A percentile compares a stretch with the other conserved stretches of the same genome.
These are phyloP conservation scores for Cassiopea andromeda DNA, from an alignment of 30 jellyfish, hydroid and myxozoan species.

Conservation along the genomic window DNA sequence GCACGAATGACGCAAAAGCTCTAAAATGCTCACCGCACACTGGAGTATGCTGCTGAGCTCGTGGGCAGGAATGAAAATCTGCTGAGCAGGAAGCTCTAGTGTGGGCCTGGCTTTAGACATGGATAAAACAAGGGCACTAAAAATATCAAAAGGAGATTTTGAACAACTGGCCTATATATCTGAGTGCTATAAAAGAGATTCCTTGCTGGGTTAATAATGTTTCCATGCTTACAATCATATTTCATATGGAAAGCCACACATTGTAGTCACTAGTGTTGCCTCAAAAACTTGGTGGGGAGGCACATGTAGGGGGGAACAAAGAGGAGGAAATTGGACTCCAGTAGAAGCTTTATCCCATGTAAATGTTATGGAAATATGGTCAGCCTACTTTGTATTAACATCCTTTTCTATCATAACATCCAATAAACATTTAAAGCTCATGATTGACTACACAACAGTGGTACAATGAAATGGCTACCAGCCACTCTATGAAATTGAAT, in stretches of 20 bases:
- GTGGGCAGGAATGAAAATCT: neutral
- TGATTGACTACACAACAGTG: slow-evolving; percentile 70
- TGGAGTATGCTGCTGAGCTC: neutral
- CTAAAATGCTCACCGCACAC: neutral
- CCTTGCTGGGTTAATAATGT: slow-evolving; percentile 47
- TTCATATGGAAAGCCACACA: slow-evolving; percentile 17
- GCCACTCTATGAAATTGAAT: slow-evolving; percentile 23
- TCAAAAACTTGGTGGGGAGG: slow-evolving; percentile 68
- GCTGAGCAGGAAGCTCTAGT: slow-evolving; percentile 67
- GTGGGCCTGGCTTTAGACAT: slow-evolving; percentile 30
- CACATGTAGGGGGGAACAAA: slow-evolving; percentile 4
- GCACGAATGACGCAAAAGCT: neutral
- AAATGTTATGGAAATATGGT: neutral
- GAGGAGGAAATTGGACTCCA: slow-evolving; percentile 70
- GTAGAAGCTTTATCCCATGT: slow-evolving; percentile 39
- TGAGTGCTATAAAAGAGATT: neutral
- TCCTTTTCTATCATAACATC: neutral
- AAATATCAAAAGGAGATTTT: slow-evolving; percentile 13
- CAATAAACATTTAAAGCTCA: slow-evolving; percentile 56
- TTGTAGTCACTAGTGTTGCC: slow-evolving; percentile 64
- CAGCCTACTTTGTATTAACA: slow-evolving; percentile 7
- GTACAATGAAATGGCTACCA: slow-evolving; percentile 68
- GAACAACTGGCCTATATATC: slow-evolving; percentile 23
- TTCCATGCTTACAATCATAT: neutral
- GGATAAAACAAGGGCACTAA: slow-evolving; percentile 52